phyloP scores from a whole-genome alignment of 2,797 vertebrate species.

The Malurus leucopterus region DNA sequence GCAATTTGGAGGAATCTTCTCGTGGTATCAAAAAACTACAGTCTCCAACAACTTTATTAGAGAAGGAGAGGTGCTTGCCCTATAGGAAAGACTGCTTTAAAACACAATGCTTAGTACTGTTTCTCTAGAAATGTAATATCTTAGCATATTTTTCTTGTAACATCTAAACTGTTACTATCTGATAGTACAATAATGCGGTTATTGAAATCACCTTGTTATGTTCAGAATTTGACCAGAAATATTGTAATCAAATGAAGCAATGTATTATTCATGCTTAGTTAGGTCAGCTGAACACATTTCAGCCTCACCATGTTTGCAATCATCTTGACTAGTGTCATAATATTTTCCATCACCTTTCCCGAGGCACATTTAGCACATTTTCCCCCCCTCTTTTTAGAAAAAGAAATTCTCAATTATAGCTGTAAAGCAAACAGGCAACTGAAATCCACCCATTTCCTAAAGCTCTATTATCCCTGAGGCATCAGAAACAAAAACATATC shows the following conservation, averaged over 20 bases:
- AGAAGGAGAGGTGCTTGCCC: slow-evolving; percentile 3
- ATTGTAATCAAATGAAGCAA: slow-evolving; percentile 40
- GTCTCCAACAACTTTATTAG: slow-evolving; percentile 25
- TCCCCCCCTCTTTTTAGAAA: slow-evolving; percentile 39
- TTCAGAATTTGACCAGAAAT: slow-evolving; percentile 48
- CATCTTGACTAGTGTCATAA: slow-evolving; percentile 72
- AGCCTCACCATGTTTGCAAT: slow-evolving; percentile 55
- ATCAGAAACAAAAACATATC: slow-evolving; percentile 43
- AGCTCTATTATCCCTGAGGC: slow-evolving; percentile 42
- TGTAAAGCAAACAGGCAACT: slow-evolving; percentile 49
- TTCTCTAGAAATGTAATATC: neutral
- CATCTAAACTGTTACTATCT: neutral
- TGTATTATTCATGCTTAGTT: slow-evolving; percentile 43
- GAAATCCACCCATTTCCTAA: slow-evolving; percentile 50
- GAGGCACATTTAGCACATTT: slow-evolving; percentile 65
- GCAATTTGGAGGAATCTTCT: slow-evolving; percentile 43
- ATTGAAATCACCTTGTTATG: slow-evolving; percentile 40
- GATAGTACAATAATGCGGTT: neutral
- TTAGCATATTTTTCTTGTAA: neutral
- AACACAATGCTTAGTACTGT: neutral
- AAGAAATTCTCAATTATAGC: slow-evolving; percentile 55
- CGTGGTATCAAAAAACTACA: slow-evolving; percentile 45
- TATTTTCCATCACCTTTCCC: slow-evolving; percentile 64
- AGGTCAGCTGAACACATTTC: slow-evolving; percentile 52
- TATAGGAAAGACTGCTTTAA: slow-evolving; percentile 25